Evolutionary conservation across 2,888 invertebrate species (phyloP).

Genomic region (Emmelina monodactyla): DNA sequence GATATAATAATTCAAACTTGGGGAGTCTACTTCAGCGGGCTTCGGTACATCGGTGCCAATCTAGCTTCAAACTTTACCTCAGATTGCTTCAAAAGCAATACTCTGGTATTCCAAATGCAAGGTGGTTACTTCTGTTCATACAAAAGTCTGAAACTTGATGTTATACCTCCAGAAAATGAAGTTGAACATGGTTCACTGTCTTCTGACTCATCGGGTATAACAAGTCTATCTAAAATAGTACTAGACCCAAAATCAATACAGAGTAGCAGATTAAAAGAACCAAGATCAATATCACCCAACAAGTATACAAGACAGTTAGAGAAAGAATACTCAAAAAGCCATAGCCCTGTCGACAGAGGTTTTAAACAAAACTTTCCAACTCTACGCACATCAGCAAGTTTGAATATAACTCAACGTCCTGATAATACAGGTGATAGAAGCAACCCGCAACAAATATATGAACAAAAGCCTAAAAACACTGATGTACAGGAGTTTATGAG

Average conservation of each 20-base stretch:
- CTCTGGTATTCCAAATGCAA: conserved; percentile 86
- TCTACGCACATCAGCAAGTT: conserved; percentile 35
- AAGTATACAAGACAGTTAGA: conserved; percentile 34
- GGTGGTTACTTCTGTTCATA: conserved; percentile 84
- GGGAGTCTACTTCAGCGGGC: conserved; percentile 86
- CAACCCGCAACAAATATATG: conserved; percentile 44
- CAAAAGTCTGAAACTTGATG: conserved; percentile 56
- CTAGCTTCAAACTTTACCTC: conserved; percentile 73
- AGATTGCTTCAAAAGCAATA: conserved; percentile 73
- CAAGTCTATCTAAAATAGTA: conserved; percentile 41
- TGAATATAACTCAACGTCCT: conserved; percentile 33
- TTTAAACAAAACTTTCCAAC: conserved; percentile 46
- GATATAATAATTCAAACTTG: conserved; percentile 78
- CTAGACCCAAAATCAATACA: conserved; percentile 37
- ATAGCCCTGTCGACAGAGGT: conserved; percentile 49
- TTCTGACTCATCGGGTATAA: conserved; percentile 46
- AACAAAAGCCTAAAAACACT: conserved; percentile 49
- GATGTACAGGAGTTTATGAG: conserved; percentile 38
- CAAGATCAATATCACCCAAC: conserved; percentile 49
- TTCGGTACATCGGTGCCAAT: conserved; percentile 77
- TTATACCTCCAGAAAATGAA: conserved; percentile 53
- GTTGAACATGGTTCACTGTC: conserved; percentile 47
- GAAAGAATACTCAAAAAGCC: conserved; percentile 55
- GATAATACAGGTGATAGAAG: conserved; percentile 27
- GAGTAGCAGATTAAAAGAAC: conserved; percentile 35